Percentiles rank a stretch among this genome's conserved stretches.
phyloP scores from a whole-genome alignment of 2,797 vertebrate species.

The Pseudochirops cupreus region DNA sequence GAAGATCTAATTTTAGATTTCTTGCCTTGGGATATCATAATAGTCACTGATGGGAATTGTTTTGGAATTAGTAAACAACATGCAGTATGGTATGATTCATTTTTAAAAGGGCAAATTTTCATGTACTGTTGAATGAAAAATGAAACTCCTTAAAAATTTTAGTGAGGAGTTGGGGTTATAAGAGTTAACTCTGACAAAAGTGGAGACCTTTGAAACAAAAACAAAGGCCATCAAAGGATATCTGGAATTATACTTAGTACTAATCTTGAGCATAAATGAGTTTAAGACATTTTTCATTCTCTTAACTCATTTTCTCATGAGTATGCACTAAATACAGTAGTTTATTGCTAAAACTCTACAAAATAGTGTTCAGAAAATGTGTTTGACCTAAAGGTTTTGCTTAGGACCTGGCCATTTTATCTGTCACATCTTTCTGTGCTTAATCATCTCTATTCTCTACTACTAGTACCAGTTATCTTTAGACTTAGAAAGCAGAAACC shows the following conservation, averaged over 20 bases:
- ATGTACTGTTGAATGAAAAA: conserved; percentile 53
- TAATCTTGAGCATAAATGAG: conserved; percentile 31
- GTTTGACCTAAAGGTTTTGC: conserved; percentile 48
- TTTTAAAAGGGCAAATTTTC: conserved; percentile 55
- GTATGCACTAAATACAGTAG: background rate
- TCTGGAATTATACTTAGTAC: conserved; percentile 41
- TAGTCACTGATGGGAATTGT: conserved; percentile 70
- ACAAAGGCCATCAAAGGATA: conserved; percentile 3
- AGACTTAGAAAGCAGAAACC: conserved; percentile 5
- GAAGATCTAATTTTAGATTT: conserved; percentile 60
- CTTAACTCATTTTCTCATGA: conserved; percentile 24
- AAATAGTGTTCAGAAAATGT: conserved; percentile 29
- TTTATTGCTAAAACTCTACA: background rate
- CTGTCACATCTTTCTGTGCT: background rate
- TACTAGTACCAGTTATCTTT: background rate
- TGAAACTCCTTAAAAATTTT: conserved; percentile 30
- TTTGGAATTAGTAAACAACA: conserved; percentile 61
- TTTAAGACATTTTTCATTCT: conserved; percentile 30
- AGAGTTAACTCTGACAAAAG: conserved; percentile 41
- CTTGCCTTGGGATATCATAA: conserved; percentile 12
- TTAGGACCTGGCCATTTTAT: conserved; percentile 6
- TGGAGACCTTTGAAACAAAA: conserved; percentile 62
- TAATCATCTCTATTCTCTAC: conserved; percentile 5
- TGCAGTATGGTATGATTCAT: conserved; percentile 67
- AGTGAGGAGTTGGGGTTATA: conserved; percentile 50